Percentiles rank a stretch among this genome's conserved stretches.
Conservation (phyloP, 2,113 vertebrate species). For the Crocuta crocuta region DNA sequence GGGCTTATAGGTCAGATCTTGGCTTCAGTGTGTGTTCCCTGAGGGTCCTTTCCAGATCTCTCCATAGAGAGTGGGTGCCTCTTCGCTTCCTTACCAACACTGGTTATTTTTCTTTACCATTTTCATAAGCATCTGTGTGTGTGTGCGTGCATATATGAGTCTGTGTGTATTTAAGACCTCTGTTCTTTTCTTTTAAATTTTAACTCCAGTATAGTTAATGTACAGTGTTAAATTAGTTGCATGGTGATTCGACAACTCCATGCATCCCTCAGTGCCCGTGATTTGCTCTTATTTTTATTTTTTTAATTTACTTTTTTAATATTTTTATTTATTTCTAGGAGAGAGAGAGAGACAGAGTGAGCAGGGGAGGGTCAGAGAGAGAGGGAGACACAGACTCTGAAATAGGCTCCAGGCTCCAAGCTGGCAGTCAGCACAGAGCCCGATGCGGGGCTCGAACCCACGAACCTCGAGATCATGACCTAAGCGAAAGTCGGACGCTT, state of each 20-base stretch:
- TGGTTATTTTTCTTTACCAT: background rate
- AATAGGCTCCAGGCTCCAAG: no score
- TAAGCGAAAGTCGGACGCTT: no score
- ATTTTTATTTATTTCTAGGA: no score
- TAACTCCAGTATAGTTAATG: background rate
- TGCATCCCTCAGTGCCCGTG: background rate
- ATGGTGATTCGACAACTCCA: background rate
- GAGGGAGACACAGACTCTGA: no score
- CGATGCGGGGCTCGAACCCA: no score
- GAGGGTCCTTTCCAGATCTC: background rate
- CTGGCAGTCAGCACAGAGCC: no score
- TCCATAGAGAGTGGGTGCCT: accelerated
- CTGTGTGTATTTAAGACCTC: background rate
- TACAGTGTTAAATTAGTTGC: background rate
- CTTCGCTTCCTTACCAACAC: background rate
- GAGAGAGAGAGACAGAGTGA: no score
- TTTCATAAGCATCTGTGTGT: background rate
- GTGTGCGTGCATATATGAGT: background rate
- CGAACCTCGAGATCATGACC: no score
- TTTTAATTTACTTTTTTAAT: background rate
- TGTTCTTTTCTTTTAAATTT: background rate
- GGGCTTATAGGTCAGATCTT: background rate
- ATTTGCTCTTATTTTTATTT: background rate
- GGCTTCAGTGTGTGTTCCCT: background rate
- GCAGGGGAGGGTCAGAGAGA: no score